phyloP scores from a whole-genome alignment of 1,140 invertebrate species.

The Oryzaephilus surinamensis region DNA sequence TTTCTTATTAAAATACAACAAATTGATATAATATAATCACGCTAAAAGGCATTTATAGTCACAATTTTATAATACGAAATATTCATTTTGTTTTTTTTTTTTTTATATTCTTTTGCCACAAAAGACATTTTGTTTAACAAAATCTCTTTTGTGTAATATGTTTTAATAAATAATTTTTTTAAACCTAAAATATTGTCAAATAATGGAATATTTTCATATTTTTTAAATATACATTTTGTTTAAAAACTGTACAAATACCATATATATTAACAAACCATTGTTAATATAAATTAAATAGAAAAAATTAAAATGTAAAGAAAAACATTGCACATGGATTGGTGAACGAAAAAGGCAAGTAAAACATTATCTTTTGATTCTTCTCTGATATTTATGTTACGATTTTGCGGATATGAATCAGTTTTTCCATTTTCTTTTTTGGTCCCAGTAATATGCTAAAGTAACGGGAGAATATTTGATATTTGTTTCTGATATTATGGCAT shows the following conservation, averaged over 20 bases:
- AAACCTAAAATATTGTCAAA: constrained; percentile 34
- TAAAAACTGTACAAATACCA: too few species aligned
- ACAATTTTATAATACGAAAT: constrained; percentile 29
- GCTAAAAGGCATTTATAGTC: constrained; percentile 38
- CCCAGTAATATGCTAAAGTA: constrained; percentile 24
- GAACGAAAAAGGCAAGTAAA: too few species aligned
- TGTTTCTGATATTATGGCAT: constrained; percentile 23
- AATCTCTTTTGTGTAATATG: constrained; percentile 2
- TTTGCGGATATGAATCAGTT: constrained; percentile 30
- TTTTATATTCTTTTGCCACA: constrained; percentile 8
- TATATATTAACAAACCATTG: not conserved
- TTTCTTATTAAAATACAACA: constrained; percentile 30
- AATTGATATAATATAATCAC: constrained; percentile 33
- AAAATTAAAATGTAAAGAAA: too few species aligned
- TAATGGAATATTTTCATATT: constrained; percentile 27
- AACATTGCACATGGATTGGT: too few species aligned
- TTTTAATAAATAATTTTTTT: constrained; percentile 3
- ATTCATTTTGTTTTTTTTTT: too few species aligned
- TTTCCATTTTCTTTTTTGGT: too few species aligned
- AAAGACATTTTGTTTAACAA: constrained; percentile 14
- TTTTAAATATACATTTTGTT: too few species aligned
- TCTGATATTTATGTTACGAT: constrained; percentile 28
- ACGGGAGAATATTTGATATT: constrained; percentile 9
- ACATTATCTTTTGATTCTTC: constrained; percentile 13
- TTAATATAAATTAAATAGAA: not conserved